Percentiles rank a stretch among this genome's conserved stretches.
Conservation (phyloP, 2,113 vertebrate genomes). For the Donacobius atricapilla region DNA sequence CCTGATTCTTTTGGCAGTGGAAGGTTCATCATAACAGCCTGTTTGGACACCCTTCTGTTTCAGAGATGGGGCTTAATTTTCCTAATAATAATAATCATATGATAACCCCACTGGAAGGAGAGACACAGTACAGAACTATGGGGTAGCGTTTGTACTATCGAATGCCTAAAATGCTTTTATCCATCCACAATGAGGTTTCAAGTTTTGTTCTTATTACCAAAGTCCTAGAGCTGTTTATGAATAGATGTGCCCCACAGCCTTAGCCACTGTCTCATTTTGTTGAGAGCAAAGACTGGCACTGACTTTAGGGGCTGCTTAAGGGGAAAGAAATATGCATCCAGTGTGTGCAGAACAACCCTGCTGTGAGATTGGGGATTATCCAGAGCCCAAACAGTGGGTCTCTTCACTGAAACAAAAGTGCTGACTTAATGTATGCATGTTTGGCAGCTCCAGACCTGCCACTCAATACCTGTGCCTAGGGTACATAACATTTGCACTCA, state of each 20-base stretch:
- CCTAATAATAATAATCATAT: neutral
- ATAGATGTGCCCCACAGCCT: neutral
- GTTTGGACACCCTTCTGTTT: neutral
- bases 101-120: neutral
- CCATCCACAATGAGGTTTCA: neutral
- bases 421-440: fast-evolving
- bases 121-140: neutral
- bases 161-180: neutral
- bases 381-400: neutral
- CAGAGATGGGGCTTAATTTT: neutral
- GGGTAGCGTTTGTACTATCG: neutral
- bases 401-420: neutral
- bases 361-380: neutral
- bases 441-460: neutral
- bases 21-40: neutral
- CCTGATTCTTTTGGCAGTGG: neutral
- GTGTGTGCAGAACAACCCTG: neutral
- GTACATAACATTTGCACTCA: neutral
- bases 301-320: neutral
- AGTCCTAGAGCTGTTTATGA: neutral
- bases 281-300: neutral
- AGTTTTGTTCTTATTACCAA: neutral
- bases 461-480: neutral
- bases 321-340: neutral
- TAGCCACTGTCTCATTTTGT: neutral